phyloP scores from a whole-genome alignment of 2,113 vertebrate genomes.

The Amazona guildingii region DNA sequence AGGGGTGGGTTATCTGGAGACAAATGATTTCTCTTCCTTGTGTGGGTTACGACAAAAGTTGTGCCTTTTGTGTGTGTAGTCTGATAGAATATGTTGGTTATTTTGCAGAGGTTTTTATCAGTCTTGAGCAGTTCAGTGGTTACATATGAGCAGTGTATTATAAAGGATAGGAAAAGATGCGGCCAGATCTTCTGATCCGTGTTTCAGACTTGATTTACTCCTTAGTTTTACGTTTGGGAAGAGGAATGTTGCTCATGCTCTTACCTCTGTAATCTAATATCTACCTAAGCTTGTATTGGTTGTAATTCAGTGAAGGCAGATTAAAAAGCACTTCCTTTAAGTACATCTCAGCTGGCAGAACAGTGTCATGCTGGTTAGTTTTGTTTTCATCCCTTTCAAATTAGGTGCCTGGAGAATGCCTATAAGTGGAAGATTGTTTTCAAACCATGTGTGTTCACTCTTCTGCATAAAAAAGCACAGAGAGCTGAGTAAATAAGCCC shows the following conservation, averaged over 20 bases:
- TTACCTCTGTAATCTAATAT: neutral
- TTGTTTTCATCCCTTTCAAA: slow-evolving; percentile 30
- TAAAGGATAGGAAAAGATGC: neutral
- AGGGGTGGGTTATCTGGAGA: neutral
- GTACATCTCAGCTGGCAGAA: neutral
- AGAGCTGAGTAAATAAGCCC: neutral
- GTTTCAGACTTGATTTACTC: neutral
- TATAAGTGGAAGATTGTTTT: slow-evolving; percentile 36
- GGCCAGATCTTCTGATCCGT: neutral
- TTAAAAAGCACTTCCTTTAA: neutral
- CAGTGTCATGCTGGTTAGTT: neutral
- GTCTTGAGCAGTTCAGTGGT: neutral
- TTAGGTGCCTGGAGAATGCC: slow-evolving; percentile 31
- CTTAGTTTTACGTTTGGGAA: neutral
- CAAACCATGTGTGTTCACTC: neutral
- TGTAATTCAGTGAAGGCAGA: neutral
- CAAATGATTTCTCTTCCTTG: neutral
- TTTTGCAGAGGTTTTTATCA: neutral
- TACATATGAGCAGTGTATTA: neutral
- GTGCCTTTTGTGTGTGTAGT: neutral
- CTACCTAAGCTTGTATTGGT: neutral
- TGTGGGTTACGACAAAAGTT: neutral
- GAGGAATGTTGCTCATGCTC: neutral
- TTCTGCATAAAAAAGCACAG: neutral
- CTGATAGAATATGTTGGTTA: neutral